Conservation (phyloP, 2,888 invertebrate genomes). For the Netelia fuscicornis region DNA sequence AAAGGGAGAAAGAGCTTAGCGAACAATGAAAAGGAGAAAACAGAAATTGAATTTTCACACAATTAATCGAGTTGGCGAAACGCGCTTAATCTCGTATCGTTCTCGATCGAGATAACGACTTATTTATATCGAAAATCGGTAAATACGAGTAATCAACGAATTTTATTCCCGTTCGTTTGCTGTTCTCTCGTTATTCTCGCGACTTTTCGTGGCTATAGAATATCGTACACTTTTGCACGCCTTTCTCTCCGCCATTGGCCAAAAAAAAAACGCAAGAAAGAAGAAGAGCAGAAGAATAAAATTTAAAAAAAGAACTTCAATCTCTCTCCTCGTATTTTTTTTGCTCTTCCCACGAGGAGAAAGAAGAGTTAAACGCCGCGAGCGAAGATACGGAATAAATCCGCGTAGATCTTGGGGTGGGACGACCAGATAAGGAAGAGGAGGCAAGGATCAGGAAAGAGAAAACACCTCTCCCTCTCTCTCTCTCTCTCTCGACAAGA, state of each 20-base stretch:
- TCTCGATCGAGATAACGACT: neutral
- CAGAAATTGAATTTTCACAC: too few relatives aligned
- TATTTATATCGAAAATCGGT: neutral
- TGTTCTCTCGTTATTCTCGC: slow-evolving; percentile 8
- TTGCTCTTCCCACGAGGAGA: slow-evolving; percentile 40
- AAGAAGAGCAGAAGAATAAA: neutral
- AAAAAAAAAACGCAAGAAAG: neutral
- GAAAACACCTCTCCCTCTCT: neutral
- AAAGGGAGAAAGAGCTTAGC: too few relatives aligned
- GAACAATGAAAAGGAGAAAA: too few relatives aligned
- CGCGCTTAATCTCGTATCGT: too few relatives aligned
- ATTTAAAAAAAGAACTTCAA: slow-evolving; percentile 40
- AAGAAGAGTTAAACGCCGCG: slow-evolving; percentile 55
- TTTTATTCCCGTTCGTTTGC: slow-evolving; percentile 6
- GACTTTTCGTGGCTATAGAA: neutral
- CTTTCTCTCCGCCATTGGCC: slow-evolving; percentile 2
- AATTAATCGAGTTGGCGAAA: too few relatives aligned
- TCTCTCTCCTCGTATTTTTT: slow-evolving; percentile 54
- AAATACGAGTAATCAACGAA: too few relatives aligned
- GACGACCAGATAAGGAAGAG: too few relatives aligned
- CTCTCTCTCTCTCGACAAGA: slow-evolving; percentile 16
- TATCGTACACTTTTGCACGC: slow-evolving; percentile 15
- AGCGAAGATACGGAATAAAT: slow-evolving; percentile 64
- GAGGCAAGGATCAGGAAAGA: neutral
- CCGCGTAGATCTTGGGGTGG: slow-evolving; percentile 46